Base-by-base conservation (phyloP, 2,797 vertebrate genomes). In the Lepilemur septentrionalis region DNA sequence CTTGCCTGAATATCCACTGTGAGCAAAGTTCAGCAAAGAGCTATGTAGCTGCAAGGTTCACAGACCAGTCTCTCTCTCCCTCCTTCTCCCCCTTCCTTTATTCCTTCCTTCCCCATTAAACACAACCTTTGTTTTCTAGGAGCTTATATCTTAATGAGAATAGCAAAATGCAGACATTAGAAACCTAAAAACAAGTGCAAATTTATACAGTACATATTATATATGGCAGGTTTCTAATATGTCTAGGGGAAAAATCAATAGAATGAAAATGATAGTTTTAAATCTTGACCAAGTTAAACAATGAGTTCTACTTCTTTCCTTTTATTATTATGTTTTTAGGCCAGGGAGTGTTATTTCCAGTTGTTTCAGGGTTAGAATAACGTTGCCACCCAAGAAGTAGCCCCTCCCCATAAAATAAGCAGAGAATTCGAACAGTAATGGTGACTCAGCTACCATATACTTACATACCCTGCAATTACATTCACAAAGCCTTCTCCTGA, bases 381-480 rank as follows among this genome's bases (percentile, higher is more conserved):
- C 69, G 88, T 93, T 96, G 86, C 93, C 93, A 95, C 94, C 95
- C 91, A 97, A 93, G 92, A 92, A 96, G 96, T 72, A 84, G 43
- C 46, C 87, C 35, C 25, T 86, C 72, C 79, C 65, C 35, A 59
- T 81, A 83, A 94, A 94, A 97, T 89, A 91, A 96, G 80, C 89
- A 95, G 95, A 94, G 72, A 92, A 84, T 88, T 95, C 93, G 93
- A 93, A 76, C 72, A 80, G 63, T 72, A 52, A 57, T 46, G 84
- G 72, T 97, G 95, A 96, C 81, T 97, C 96, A 96, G 80, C 95
- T 75, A 79, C 73, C 25, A 52, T 85, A 48, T 91, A 88, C 94
- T 95, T 94, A 73, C 1, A 86, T 63, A 91, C 93, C 90, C 95
- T 85, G 18, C 97, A 96, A 86, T 97, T 97, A 96, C 50, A 48